phyloP scores from a whole-genome alignment of 2,113 vertebrate genomes.

The Maylandia zebra region DNA sequence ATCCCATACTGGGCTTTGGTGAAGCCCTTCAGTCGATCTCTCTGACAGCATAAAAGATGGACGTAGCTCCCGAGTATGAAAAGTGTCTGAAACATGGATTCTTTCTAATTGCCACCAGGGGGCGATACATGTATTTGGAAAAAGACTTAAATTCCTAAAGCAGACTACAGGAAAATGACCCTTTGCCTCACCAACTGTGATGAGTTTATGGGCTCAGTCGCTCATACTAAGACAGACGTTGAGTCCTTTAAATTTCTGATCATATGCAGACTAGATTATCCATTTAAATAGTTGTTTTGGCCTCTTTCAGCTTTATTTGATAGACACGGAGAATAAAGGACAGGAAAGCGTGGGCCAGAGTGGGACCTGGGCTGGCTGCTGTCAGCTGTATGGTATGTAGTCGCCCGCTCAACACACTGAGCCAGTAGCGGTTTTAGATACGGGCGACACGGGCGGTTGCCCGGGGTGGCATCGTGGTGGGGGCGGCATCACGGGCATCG shows the following conservation, averaged over 20 bases:
- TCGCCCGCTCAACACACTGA: not conserved
- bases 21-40: not conserved
- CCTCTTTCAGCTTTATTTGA: not conserved
- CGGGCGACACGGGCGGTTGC: too few species aligned
- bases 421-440: too few species aligned
- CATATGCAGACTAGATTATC: not conserved
- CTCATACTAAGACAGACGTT: not conserved
- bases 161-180: not conserved
- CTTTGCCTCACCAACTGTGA: not conserved
- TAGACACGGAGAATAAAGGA: not conserved
- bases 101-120: not conserved
- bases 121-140: not conserved
- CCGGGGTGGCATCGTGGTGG: too few species aligned
- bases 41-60: not conserved
- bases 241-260: not conserved
- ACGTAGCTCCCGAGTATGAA: not conserved
- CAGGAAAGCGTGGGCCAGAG: not conserved
- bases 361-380: not conserved
- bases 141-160: not conserved
- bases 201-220: not conserved
- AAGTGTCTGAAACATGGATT: not conserved
- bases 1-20: not conserved
- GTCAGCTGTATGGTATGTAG: not conserved
- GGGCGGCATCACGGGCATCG: too few species aligned
- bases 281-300: not conserved